Evolutionary conservation across 2,888 invertebrate species (phyloP).

Genomic region (Leptopilina myrica): DNA sequence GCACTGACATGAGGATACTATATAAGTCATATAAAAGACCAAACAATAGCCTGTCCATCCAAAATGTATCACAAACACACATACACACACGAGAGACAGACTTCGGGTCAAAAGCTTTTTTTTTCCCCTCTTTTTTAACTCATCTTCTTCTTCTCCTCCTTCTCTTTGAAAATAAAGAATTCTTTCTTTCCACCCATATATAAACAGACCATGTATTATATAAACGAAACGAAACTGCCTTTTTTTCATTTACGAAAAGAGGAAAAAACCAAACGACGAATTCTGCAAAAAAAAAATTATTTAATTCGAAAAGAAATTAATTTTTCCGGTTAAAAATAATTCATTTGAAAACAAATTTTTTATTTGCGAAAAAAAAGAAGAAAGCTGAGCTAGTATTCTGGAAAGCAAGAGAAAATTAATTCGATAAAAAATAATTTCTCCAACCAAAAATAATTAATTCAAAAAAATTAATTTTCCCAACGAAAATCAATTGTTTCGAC

Average conservation of each 20-base stretch:
- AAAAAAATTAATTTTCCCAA: too few species aligned
- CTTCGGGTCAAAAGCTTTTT: slow-evolving; percentile 7
- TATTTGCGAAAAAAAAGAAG: too few species aligned
- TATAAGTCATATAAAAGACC: slow-evolving; percentile 8
- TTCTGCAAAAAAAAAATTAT: background rate
- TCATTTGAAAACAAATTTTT: too few species aligned
- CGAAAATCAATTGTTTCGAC: too few species aligned
- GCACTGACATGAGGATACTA: background rate
- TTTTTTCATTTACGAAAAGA: too few species aligned
- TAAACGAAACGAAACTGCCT: background rate
- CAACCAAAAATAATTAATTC: too few species aligned
- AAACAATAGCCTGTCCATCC: slow-evolving; percentile 29
- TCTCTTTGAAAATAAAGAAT: slow-evolving; percentile 18
- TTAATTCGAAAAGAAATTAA: too few species aligned
- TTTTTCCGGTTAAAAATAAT: too few species aligned
- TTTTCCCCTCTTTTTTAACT: background rate
- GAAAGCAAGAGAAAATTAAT: too few species aligned
- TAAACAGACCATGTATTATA: slow-evolving; percentile 3
- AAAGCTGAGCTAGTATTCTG: too few species aligned
- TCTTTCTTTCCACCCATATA: background rate
- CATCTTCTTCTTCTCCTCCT: background rate
- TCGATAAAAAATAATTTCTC: too few species aligned
- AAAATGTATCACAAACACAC: slow-evolving; percentile 24
- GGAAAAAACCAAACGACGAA: background rate
- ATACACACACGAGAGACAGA: background rate